Evolutionary conservation across 1,140 invertebrate genomes (phyloP).

Genomic region (Drosophila quadrilineata): DNA sequence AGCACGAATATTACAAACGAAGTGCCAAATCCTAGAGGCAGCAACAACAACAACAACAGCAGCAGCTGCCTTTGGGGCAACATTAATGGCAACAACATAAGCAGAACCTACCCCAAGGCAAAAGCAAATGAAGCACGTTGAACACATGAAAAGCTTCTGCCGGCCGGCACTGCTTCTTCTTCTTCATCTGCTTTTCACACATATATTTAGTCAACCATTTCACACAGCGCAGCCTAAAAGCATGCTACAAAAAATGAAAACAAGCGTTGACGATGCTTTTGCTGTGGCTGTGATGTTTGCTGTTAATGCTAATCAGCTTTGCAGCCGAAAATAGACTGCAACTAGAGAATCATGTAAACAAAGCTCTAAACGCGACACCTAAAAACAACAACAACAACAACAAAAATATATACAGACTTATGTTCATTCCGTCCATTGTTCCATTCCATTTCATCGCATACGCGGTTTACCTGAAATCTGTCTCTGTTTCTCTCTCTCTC

Average conservation of each 20-base stretch:
- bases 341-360: conserved; percentile 11
- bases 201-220: not conserved
- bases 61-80: not conserved
- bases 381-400: too few relatives aligned
- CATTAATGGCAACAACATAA: too few relatives aligned
- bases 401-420: conserved; percentile 58
- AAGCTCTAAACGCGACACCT: too few relatives aligned
- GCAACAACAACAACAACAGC: not conserved
- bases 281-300: conserved; percentile 1
- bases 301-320: conserved; percentile 52
- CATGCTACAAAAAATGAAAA: conserved; percentile 22
- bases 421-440: conserved; percentile 49
- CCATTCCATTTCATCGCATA: conserved; percentile 16
- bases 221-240: conserved; percentile 22
- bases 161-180: conserved; percentile 18
- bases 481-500: not conserved
- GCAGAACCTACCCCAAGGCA: conserved; percentile 44
- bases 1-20: conserved; percentile 20
- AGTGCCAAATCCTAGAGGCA: conserved; percentile 32
- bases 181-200: not conserved
- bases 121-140: not conserved
- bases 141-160: not conserved
- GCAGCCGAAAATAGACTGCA: conserved; percentile 25
- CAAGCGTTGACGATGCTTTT: not conserved
- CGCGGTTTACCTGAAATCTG: not conserved